Conservation (phyloP, 2,888 invertebrate genomes). For the Petrolisthes manimaculis region DNA sequence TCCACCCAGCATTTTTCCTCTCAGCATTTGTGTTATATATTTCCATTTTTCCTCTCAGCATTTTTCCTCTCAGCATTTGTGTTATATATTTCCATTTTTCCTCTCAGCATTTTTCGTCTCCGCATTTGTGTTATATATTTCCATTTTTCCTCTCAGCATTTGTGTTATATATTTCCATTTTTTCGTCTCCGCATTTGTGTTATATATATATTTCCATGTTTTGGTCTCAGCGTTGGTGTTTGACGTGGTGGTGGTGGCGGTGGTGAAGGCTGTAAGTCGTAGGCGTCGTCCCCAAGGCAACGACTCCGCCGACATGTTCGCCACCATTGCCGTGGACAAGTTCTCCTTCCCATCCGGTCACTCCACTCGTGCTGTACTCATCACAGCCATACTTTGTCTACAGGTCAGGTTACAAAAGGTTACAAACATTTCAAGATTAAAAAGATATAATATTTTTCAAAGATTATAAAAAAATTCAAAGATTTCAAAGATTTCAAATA, state of each 20-base stretch:
- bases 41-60: background rate
- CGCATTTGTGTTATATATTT: background rate
- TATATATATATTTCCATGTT: slow-evolving; percentile 65
- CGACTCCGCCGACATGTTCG: slow-evolving; percentile 76
- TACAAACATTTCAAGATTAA: background rate
- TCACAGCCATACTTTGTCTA: slow-evolving; percentile 48
- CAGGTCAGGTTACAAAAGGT: slow-evolving; percentile 26
- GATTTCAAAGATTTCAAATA: background rate
- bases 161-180: background rate
- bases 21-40: background rate
- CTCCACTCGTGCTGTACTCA: slow-evolving; percentile 81
- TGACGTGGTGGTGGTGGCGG: slow-evolving; percentile 83
- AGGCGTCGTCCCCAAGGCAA: slow-evolving; percentile 81
- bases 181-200: background rate
- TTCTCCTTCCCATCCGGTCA: slow-evolving; percentile 97
- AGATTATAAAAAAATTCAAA: background rate
- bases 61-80: background rate
- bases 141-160: background rate
- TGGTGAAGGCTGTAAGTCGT: slow-evolving; percentile 82
- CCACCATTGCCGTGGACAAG: slow-evolving; percentile 84
- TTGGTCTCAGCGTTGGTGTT: slow-evolving; percentile 80
- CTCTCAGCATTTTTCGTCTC: background rate
- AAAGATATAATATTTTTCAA: background rate
- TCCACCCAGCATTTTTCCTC: background rate
- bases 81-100: background rate